These are phyloP conservation scores for Hypsibius dujardini DNA, from an alignment of 1,140 invertebrate genomes.

Conservation along the genomic window DNA sequence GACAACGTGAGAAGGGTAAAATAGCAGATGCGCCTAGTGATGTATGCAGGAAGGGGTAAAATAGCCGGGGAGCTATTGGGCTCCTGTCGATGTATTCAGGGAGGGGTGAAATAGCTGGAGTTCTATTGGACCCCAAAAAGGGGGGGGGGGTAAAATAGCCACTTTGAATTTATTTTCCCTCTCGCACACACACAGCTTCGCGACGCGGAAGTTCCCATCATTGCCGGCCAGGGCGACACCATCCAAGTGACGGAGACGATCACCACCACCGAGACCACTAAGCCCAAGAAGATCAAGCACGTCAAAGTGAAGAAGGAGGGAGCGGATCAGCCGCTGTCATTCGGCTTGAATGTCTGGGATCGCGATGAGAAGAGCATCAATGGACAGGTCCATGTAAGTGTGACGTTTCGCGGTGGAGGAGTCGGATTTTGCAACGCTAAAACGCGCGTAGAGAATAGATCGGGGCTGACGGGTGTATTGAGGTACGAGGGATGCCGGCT, in stretches of 20 bases:
- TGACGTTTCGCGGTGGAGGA: neutral
- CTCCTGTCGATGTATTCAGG: no score
- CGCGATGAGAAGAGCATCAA: conserved; percentile 10
- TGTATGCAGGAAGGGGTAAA: no score
- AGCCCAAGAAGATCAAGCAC: neutral
- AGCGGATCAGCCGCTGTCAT: neutral
- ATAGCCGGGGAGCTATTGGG: no score
- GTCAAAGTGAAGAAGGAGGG: no score
- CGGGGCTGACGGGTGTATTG: neutral
- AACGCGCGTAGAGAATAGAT: neutral
- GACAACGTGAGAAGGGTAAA: no score
- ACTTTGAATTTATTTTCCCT: no score
- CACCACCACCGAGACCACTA: neutral
- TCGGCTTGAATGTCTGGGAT: neutral
- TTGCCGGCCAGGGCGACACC: neutral
- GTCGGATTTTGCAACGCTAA: neutral
- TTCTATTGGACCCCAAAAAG: no score
- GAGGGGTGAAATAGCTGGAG: no score
- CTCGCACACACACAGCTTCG: neutral
- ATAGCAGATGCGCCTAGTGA: no score
- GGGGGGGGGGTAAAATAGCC: no score
- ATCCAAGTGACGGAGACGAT: neutral
- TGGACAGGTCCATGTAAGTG: conserved; percentile 13
- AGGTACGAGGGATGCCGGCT: neutral
- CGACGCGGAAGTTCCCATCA: neutral